Conservation (phyloP, 1,140 invertebrate genomes). For the Tetramorium simillimum region DNA sequence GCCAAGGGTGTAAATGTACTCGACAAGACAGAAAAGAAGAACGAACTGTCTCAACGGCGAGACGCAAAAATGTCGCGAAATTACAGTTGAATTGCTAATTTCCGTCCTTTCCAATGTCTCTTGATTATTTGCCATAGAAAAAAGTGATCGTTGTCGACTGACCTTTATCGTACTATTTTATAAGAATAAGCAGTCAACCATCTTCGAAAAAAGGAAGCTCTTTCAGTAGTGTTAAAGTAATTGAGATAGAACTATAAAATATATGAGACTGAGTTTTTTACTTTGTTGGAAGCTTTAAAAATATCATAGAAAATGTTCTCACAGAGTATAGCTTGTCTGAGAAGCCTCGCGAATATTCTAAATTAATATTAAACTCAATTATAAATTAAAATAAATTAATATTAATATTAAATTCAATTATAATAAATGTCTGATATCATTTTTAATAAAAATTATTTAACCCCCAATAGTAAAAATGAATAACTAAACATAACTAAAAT, state of each 20-base stretch:
- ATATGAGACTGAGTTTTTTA: conserved; percentile 13
- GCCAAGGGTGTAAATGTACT: conserved; percentile 65
- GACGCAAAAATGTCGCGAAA: conserved; percentile 52
- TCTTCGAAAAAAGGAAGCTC: background rate
- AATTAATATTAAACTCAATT: background rate
- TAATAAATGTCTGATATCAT: background rate
- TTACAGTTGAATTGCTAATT: conserved; percentile 63
- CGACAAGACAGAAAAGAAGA: conserved; percentile 57
- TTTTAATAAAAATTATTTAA: conserved; percentile 5
- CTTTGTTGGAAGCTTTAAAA: conserved; percentile 4
- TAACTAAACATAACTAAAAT: background rate
- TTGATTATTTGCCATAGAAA: conserved; percentile 46
- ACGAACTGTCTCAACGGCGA: conserved; percentile 1
- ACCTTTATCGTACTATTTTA: conserved; percentile 36
- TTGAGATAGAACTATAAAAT: conserved; percentile 7
- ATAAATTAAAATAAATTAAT: background rate
- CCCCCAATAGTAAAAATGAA: background rate
- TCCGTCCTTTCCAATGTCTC: conserved; percentile 2
- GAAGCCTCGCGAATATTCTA: conserved; percentile 1
- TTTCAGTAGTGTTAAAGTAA: conserved; percentile 4
- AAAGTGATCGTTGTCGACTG: conserved; percentile 5
- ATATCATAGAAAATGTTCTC: background rate
- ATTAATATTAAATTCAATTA: background rate
- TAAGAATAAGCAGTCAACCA: conserved; percentile 33
- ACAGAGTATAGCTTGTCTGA: background rate